phyloP scores from a whole-genome alignment of 2,888 invertebrate species.

The Idaea straminata region DNA sequence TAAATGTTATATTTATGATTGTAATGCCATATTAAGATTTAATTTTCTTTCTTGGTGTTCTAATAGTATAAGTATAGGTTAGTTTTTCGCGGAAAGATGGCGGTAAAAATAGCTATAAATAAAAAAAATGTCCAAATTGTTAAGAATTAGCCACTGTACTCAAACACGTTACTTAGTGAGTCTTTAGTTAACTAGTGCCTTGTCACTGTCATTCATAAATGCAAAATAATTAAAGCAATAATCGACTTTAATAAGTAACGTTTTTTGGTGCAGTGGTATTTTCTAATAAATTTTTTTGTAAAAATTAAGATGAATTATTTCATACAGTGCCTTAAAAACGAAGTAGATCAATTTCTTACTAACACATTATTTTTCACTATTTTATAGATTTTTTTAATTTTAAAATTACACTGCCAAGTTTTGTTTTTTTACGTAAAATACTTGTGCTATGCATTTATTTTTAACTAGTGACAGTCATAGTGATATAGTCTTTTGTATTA shows the following conservation, averaged over 20 bases:
- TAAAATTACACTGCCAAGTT: slow-evolving; percentile 9
- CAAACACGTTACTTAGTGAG: not conserved
- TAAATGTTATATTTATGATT: slow-evolving; percentile 68
- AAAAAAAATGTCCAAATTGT: not conserved
- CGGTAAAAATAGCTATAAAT: slow-evolving; percentile 36
- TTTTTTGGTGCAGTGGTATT: no score
- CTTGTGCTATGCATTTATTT: slow-evolving; percentile 24
- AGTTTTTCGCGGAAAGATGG: slow-evolving; percentile 19
- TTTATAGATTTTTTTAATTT: not conserved
- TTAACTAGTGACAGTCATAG: slow-evolving; percentile 24
- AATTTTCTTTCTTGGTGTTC: slow-evolving; percentile 61
- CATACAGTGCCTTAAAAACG: no score
- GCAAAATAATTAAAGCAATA: not conserved
- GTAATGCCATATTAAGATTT: slow-evolving; percentile 77
- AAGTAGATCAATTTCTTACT: not conserved
- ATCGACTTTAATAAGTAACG: no score
- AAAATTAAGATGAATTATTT: no score
- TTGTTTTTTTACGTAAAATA: slow-evolving; percentile 3
- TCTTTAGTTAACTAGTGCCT: not conserved
- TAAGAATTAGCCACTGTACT: no score
- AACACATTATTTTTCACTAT: slow-evolving; percentile 8
- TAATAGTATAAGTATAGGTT: slow-evolving; percentile 28
- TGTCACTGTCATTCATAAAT: not conserved
- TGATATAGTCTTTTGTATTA: slow-evolving; percentile 10
- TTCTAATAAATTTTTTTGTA: no score